Evolutionary conservation across 1,140 invertebrate species (phyloP).

Genomic region (Cheumatopsyche charites): DNA sequence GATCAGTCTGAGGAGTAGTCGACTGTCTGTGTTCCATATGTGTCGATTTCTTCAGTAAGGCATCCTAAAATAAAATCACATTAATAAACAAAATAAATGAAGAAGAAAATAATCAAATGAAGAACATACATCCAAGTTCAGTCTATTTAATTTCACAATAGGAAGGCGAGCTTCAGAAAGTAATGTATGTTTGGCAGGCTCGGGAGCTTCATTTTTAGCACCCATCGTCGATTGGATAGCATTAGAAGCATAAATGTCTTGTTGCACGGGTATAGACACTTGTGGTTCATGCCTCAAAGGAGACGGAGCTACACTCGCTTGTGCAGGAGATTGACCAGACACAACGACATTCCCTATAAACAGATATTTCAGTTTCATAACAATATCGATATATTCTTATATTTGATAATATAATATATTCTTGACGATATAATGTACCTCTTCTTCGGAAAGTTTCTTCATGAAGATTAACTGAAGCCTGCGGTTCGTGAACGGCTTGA

Average conservation of each 20-base stretch:
- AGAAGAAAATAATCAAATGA: not conserved
- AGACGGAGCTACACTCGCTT: constrained; percentile 63
- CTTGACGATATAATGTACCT: too few species aligned
- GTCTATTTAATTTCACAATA: constrained; percentile 47
- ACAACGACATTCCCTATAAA: constrained; percentile 41
- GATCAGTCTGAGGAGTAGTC: constrained; percentile 49
- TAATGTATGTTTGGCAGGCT: constrained; percentile 52
- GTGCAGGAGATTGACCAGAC: constrained; percentile 63
- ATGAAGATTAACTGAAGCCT: constrained; percentile 51
- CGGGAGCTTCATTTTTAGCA: constrained; percentile 46
- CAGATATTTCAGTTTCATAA: not conserved
- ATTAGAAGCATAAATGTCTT: constrained; percentile 56
- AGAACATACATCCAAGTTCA: constrained; percentile 45
- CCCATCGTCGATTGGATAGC: constrained; percentile 52
- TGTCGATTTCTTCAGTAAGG: constrained; percentile 57
- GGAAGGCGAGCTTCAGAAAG: constrained; percentile 55
- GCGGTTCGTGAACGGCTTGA: constrained; percentile 62
- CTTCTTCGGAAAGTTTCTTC: constrained; percentile 36
- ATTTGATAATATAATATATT: too few species aligned
- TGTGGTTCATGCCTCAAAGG: constrained; percentile 57
- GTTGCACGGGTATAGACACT: constrained; percentile 62
- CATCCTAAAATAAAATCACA: constrained; percentile 51
- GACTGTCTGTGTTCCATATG: constrained; percentile 53
- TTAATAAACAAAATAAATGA: too few species aligned
- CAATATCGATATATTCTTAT: too few species aligned